Conservation (phyloP, 2,113 vertebrate species). For the Neopipo cinnamomea region DNA sequence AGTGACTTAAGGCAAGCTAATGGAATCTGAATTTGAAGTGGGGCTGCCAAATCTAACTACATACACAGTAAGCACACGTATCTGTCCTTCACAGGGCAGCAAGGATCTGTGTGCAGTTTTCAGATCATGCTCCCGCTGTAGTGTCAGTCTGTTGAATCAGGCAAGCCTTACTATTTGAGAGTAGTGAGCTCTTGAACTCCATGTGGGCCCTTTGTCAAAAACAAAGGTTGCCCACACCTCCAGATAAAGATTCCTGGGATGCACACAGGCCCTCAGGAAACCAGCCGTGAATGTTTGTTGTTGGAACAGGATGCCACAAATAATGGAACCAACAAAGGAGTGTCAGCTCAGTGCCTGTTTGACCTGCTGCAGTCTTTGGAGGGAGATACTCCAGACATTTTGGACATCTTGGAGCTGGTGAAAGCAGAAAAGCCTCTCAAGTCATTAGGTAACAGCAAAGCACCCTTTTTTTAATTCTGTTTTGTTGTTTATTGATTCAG, state of each 20-base stretch:
- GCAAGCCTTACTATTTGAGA: background rate
- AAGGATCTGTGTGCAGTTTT: background rate
- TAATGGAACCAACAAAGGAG: constrained; percentile 86
- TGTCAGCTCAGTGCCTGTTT: constrained; percentile 96
- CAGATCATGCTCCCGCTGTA: background rate
- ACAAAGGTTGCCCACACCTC: background rate
- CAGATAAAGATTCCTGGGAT: background rate
- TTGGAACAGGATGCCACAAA: constrained; percentile 76
- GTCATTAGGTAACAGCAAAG: constrained; percentile 85
- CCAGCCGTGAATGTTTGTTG: background rate
- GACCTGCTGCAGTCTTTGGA: constrained; percentile 95
- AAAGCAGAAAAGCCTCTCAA: constrained; percentile 97
- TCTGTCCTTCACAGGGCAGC: background rate
- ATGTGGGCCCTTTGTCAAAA: background rate
- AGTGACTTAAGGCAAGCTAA: background rate
- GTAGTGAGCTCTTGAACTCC: background rate
- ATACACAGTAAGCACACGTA: background rate
- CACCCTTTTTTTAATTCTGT: background rate
- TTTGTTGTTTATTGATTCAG: background rate
- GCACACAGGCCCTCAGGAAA: background rate
- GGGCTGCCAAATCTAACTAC: background rate
- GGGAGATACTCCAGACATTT: constrained; percentile 86
- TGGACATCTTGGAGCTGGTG: constrained; percentile 94
- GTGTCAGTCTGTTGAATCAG: background rate
- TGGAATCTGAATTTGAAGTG: background rate